Percentiles rank a stretch among this genome's conserved stretches.
phyloP scores from a whole-genome alignment of 2,113 vertebrate species.

The Lagopus leucura region DNA sequence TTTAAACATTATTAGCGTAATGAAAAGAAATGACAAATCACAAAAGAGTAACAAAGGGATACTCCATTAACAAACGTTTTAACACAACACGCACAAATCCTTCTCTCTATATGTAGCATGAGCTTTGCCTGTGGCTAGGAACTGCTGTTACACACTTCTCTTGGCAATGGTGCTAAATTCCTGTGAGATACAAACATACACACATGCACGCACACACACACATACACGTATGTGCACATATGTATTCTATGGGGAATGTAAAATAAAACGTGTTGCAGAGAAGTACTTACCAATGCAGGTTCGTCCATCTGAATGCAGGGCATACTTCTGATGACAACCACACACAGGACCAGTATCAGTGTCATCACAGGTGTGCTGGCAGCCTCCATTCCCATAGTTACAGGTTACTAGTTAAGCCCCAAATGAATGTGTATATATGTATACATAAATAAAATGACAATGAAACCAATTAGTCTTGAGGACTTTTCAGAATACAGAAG shows the following conservation, averaged over 20 bases:
- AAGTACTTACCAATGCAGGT: conserved; percentile 95
- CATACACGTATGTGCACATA: background rate
- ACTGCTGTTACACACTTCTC: background rate
- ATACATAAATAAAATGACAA: conserved; percentile 77
- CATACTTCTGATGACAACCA: conserved; percentile 97
- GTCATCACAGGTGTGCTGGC: conserved; percentile 97
- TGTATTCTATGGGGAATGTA: background rate
- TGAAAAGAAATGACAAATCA: background rate
- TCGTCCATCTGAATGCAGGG: conserved; percentile 93
- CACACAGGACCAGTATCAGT: conserved; percentile 92
- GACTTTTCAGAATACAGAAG: background rate
- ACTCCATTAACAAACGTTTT: background rate
- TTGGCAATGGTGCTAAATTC: background rate
- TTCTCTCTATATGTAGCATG: background rate
- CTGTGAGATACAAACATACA: background rate
- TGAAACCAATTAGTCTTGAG: conserved; percentile 71
- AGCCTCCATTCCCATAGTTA: conserved; percentile 99
- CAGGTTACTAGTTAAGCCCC: conserved; percentile 91
- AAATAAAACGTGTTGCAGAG: background rate
- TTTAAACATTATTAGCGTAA: background rate
- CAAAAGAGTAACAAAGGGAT: background rate
- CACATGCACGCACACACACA: background rate
- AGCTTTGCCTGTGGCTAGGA: background rate
- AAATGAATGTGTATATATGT: conserved; percentile 65
- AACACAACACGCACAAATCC: background rate